These are phyloP conservation scores for Aleiodes sp. DNA, from an alignment of 1,140 invertebrate species.

Conservation along the genomic window DNA sequence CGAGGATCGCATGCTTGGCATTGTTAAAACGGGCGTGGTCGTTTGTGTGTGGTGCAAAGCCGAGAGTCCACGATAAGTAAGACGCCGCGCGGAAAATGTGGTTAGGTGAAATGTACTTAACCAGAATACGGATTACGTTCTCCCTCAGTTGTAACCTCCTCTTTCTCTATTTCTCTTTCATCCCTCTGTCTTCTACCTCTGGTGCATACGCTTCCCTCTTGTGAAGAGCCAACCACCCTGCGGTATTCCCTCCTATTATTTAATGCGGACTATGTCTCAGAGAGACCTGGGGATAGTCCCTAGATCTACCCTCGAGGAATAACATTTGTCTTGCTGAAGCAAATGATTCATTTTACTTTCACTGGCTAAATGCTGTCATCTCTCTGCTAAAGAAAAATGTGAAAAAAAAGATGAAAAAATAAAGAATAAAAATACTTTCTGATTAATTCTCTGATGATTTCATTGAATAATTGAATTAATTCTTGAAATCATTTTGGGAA, in stretches of 20 bases:
- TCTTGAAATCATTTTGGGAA: no score
- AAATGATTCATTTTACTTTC: background rate
- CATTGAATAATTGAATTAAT: no score
- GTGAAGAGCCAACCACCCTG: background rate
- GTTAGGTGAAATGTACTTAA: conserved; percentile 36
- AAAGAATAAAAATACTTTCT: background rate
- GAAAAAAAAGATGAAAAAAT: background rate
- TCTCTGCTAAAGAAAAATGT: background rate
- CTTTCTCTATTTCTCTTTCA: background rate
- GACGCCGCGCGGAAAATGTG: conserved; percentile 32
- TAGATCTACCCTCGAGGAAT: background rate
- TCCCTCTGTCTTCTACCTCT: background rate
- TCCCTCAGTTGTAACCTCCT: no score
- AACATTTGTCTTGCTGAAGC: conserved; percentile 6
- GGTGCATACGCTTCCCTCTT: conserved; percentile 8
- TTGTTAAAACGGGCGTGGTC: conserved; percentile 37
- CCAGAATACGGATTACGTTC: conserved; percentile 37
- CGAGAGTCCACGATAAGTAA: conserved; percentile 23
- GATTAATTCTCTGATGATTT: no score
- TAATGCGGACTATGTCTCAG: background rate
- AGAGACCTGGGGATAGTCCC: conserved; percentile 10
- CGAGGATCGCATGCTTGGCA: background rate
- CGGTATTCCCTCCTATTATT: conserved; percentile 22
- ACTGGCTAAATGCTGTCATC: background rate
- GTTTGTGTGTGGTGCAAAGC: conserved; percentile 8